Conservation (phyloP, 1,140 invertebrate species). For the Drosophila virilis region DNA sequence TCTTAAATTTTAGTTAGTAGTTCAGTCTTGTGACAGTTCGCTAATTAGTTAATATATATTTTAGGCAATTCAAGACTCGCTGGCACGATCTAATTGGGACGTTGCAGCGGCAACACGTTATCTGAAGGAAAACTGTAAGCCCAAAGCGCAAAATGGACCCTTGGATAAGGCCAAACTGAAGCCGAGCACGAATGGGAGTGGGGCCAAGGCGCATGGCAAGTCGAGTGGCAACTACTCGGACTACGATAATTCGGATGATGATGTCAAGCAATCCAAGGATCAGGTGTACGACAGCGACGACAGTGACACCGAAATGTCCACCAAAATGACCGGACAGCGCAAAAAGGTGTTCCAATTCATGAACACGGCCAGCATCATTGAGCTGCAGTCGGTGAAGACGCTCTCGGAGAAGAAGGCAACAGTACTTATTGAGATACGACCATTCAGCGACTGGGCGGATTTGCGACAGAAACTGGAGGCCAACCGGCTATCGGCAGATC, state of each 20-base stretch:
- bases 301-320: slow-evolving; percentile 89
- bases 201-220: slow-evolving; percentile 38
- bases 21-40: neutral
- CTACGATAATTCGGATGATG: slow-evolving; percentile 66
- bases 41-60: neutral
- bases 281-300: slow-evolving; percentile 87
- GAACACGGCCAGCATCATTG: slow-evolving; percentile 87
- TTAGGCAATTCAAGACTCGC: slow-evolving; percentile 78
- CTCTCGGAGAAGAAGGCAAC: slow-evolving; percentile 91
- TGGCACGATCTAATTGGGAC: slow-evolving; percentile 76
- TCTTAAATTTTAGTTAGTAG: neutral
- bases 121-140: slow-evolving; percentile 67
- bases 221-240: slow-evolving; percentile 64
- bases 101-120: slow-evolving; percentile 67
- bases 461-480: slow-evolving; percentile 89
- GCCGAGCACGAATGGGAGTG: slow-evolving; percentile 58
- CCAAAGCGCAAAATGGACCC: slow-evolving; percentile 48
- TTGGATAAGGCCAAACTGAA: slow-evolving; percentile 53
- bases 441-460: slow-evolving; percentile 90
- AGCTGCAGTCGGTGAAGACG: slow-evolving; percentile 88
- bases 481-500: slow-evolving; percentile 88
- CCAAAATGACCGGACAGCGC: slow-evolving; percentile 88
- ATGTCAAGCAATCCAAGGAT: slow-evolving; percentile 70
- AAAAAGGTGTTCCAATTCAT: slow-evolving; percentile 91
- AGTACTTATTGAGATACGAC: slow-evolving; percentile 88